Conservation (phyloP, 2,888 invertebrate species). For the Phymatocera aterrima region DNA sequence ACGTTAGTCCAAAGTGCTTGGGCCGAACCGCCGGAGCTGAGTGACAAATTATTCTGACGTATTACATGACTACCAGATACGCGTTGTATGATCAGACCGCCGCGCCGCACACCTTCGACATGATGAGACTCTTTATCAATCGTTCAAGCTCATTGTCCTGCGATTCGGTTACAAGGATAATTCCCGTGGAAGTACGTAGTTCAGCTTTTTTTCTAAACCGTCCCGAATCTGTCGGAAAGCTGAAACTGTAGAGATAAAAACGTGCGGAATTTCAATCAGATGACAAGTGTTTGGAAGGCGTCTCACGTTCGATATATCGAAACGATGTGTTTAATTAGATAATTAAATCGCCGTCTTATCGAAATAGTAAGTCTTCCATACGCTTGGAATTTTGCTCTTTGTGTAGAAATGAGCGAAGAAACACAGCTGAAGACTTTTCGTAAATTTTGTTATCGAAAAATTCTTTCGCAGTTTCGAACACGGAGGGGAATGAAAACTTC, state of each 20-base stretch:
- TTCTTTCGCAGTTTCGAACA: background rate
- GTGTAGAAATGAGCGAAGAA: background rate
- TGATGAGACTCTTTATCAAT: background rate
- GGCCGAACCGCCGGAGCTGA: background rate
- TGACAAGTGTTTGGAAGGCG: background rate
- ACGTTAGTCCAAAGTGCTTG: conserved; percentile 28
- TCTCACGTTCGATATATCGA: background rate
- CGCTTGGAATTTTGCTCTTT: too few species aligned
- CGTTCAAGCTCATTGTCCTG: background rate
- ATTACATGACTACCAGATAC: conserved; percentile 26
- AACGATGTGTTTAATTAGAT: background rate
- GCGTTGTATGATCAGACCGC: background rate
- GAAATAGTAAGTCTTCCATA: background rate
- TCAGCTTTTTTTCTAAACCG: background rate
- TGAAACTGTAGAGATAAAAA: too few species aligned
- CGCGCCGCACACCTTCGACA: too few species aligned
- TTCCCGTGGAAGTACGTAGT: background rate
- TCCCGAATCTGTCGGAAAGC: background rate
- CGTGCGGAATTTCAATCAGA: too few species aligned
- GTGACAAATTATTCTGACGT: conserved; percentile 33
- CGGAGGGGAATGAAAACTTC: background rate
- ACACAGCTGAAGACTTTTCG: background rate
- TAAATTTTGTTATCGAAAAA: background rate
- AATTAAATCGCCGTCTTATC: background rate
- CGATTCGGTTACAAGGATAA: background rate